A percentile compares a stretch with the other conserved stretches of the same genome.
These are phyloP conservation scores for Pachyseris speciosa DNA, from an alignment of 64 coral and sea anemone species.

Conservation along the genomic window DNA sequence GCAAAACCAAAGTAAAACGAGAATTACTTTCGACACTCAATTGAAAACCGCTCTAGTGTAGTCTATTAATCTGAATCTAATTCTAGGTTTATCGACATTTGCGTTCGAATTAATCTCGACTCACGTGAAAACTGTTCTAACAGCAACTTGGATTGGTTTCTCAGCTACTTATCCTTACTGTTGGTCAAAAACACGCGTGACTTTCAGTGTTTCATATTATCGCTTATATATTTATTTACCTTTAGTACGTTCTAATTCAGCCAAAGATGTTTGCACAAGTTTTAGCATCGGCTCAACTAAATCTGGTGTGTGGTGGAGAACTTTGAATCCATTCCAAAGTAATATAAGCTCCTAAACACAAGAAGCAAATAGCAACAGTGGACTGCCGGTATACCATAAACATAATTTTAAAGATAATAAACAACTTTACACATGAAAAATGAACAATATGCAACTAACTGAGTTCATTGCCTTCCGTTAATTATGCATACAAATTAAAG, in stretches of 20 bases:
- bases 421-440: background rate
- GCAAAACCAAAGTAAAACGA: no score
- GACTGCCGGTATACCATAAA: no score
- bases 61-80: no score
- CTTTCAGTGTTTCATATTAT: background rate
- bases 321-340: slow-evolving; percentile 96
- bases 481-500: no score
- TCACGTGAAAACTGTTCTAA: no score
- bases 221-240: background rate
- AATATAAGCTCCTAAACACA: slow-evolving; percentile 82
- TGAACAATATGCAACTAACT: background rate
- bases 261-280: slow-evolving; percentile 69
- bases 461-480: no score
- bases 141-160: no score
- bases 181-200: background rate
- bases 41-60: no score
- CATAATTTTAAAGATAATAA: background rate
- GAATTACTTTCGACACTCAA: no score
- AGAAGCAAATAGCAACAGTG: background rate
- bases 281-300: slow-evolving; percentile 75
- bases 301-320: slow-evolving; percentile 86
- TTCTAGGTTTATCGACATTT: no score
- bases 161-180: no score
- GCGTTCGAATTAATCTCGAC: no score
- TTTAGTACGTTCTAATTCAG: slow-evolving; percentile 63